Evolutionary conservation across 2,888 invertebrate species (phyloP), one percentile per base, ranked within the genome.

Genomic region (Lasius fuliginosus): DNA sequence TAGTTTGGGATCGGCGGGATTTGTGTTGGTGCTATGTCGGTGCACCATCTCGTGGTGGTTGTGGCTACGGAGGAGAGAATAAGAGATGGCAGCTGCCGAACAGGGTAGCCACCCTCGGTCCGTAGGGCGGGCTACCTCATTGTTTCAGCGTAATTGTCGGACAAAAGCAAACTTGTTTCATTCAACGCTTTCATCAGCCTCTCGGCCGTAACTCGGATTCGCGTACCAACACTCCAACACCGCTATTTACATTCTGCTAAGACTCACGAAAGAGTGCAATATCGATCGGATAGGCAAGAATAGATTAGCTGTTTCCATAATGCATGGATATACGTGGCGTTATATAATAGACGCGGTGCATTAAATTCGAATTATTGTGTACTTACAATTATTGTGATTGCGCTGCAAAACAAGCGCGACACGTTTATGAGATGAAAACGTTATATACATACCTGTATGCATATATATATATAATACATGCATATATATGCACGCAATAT

Each of bases 111-210:
- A 75, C 65, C 65, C 67, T 49, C 40, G 67, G 67, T 68, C 33
- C 56, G 68, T 77, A 82, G 87, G 84, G 73, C 79, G 85, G 84
- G 75, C 68, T 76, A 89, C 85, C 90, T 93, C 93, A 94, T 94
- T 94, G 94, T 94, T 92, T 92, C 90, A 90, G 77, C 89, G 92
- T 93, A 93, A 94, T 94, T 94, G 92, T 92, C 82, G 91, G 89
- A 93, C 94, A 94, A 94, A 94, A 92, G 93, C 92, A 93, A 94
- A 94, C 94, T 94, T 94, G 93, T 93, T 92, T 93, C 93, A 94
- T 94, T 94, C 92, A 93, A 92, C 90, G 83, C 85, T 73, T 84
- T 73, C 76, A 79, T 49, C 77, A 79, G 71, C n/a, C 62, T 46
- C 58, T 60, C 68, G 64, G n/a, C 27, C 60, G 75, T 62, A 23